These are phyloP conservation scores for Ferdinandea cuprea DNA, from an alignment of 2,888 invertebrate species.

Conservation along the genomic window DNA sequence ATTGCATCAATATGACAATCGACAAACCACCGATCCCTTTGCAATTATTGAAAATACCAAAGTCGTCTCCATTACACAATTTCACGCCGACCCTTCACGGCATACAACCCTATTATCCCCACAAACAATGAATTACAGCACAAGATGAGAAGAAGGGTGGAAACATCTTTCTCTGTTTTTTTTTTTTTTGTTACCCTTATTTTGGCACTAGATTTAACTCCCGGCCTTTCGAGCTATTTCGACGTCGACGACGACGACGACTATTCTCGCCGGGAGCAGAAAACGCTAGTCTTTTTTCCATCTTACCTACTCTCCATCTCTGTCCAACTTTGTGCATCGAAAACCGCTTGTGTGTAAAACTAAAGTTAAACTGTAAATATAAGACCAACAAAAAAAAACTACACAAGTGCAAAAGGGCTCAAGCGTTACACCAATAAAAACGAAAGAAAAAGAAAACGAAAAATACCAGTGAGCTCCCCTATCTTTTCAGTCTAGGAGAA, in stretches of 20 bases:
- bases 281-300: constrained; percentile 3
- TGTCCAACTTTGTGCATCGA: background rate
- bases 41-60: constrained; percentile 71
- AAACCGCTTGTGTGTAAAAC: constrained; percentile 50
- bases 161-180: constrained; percentile 41
- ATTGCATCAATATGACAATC: constrained; percentile 46
- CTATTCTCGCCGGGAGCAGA: constrained; percentile 54
- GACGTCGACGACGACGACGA: constrained; percentile 41
- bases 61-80: constrained; percentile 63
- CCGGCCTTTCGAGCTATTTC: constrained; percentile 5
- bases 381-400: constrained; percentile 68
- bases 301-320: background rate
- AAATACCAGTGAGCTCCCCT: constrained; percentile 29
- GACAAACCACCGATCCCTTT: constrained; percentile 67
- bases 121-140: constrained; percentile 71
- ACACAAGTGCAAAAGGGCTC: constrained; percentile 72
- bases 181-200: constrained; percentile 66
- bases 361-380: constrained; percentile 73
- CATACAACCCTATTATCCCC: constrained; percentile 64
- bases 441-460: constrained; percentile 49
- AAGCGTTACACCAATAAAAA: constrained; percentile 71
- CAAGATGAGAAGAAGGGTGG: constrained; percentile 18
- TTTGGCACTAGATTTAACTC: constrained; percentile 59
- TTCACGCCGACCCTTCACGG: constrained; percentile 64
- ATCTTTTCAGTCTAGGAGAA: constrained; percentile 20